Evolutionary conservation across 2,113 vertebrate genomes (phyloP).

Genomic region (Pangasianodon gigas): DNA sequence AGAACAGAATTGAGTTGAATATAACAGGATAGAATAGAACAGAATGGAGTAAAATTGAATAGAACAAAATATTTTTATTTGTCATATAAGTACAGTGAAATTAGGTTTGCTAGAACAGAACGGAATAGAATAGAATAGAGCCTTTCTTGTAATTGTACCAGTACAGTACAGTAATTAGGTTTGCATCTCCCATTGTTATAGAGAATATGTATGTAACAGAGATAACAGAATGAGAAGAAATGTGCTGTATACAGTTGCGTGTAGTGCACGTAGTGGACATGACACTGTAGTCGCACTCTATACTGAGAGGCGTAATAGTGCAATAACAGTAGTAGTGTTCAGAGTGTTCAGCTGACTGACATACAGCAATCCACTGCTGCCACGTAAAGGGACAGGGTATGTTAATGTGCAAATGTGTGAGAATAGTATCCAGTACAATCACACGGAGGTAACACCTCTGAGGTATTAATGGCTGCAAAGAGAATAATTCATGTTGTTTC

Average conservation of each 20-base stretch:
- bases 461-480: background rate
- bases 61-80: background rate
- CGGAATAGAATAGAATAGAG: background rate
- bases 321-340: background rate
- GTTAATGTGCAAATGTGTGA: background rate
- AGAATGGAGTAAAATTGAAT: background rate
- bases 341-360: background rate
- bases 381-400: background rate
- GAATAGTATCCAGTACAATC: background rate
- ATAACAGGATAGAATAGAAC: background rate
- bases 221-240: background rate
- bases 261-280: background rate
- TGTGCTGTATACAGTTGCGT: background rate
- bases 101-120: background rate
- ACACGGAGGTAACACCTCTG: background rate
- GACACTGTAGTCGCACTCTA: background rate
- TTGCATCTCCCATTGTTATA: background rate
- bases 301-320: background rate
- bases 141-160: no score
- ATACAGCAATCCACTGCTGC: background rate
- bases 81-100: background rate
- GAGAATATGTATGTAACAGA: background rate
- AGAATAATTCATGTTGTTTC: constrained; percentile 9
- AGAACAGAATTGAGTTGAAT: background rate
- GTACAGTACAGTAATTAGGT: background rate